Evolutionary conservation across 2,797 vertebrate species (phyloP).

Genomic region (Neomorphus geoffroyi): DNA sequence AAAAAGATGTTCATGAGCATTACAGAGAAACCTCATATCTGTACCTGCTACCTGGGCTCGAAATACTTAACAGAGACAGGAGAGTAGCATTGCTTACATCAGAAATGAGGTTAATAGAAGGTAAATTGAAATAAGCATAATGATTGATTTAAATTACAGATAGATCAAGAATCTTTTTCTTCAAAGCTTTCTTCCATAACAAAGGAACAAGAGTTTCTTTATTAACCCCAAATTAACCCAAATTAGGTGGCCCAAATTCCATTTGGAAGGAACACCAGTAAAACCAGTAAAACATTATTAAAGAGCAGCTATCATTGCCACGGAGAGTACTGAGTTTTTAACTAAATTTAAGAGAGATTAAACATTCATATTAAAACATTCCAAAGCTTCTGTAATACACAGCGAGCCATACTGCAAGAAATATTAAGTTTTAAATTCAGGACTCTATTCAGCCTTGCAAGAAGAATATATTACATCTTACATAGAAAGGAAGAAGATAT

Average conservation of each 20-base stretch:
- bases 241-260: not conserved
- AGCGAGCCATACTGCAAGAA: not conserved
- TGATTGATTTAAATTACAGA: not conserved
- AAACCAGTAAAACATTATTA: not conserved
- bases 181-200: too few relatives aligned
- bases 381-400: not conserved
- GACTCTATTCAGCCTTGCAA: not conserved
- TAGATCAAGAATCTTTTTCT: not conserved
- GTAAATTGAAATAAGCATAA: not conserved
- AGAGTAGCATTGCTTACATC: not conserved
- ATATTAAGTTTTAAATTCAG: not conserved
- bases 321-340: not conserved
- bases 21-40: not conserved
- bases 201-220: not conserved
- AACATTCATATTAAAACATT: not conserved
- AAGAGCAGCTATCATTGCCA: not conserved
- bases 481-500: fast-evolving
- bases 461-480: not conserved
- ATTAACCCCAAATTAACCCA: not conserved
- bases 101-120: not conserved
- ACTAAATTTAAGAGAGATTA: not conserved
- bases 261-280: not conserved
- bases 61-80: not conserved
- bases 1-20: not conserved
- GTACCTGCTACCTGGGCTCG: not conserved